phyloP scores from a whole-genome alignment of 2,888 invertebrate genomes.

The Heliconius ismenius region DNA sequence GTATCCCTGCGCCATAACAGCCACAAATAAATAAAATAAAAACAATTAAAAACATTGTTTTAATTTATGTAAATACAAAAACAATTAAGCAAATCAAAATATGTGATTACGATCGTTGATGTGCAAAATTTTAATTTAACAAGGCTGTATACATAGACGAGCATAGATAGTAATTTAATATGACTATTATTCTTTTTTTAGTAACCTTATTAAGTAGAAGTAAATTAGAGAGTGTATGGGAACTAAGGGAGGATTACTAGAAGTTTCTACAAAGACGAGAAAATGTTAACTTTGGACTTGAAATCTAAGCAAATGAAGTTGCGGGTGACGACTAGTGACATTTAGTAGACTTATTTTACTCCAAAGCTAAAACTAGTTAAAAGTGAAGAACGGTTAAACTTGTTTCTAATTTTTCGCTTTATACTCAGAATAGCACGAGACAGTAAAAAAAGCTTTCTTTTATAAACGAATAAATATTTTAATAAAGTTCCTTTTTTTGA shows the following conservation, averaged over 20 bases:
- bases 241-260: too few species aligned
- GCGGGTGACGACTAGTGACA: too few species aligned
- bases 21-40: neutral
- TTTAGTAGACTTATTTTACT: too few species aligned
- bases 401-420: neutral
- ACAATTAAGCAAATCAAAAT: neutral
- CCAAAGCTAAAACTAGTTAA: too few species aligned
- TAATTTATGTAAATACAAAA: neutral
- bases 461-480: neutral
- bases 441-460: neutral
- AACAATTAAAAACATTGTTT: neutral
- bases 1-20: too few species aligned
- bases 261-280: too few species aligned
- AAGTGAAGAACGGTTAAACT: neutral
- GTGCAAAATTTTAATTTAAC: neutral
- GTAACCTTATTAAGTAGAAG: neutral
- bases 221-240: too few species aligned
- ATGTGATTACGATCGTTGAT: neutral
- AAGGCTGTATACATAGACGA: neutral
- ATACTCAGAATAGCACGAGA: neutral
- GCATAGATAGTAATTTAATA: neutral
- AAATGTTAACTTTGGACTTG: too few species aligned
- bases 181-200: neutral
- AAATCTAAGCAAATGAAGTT: too few species aligned
- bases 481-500: neutral